Percentiles rank a stretch among this genome's conserved stretches.
These are phyloP conservation scores for Drosophila kanekoi DNA, from an alignment of 2,888 invertebrate species.

Conservation along the genomic window DNA sequence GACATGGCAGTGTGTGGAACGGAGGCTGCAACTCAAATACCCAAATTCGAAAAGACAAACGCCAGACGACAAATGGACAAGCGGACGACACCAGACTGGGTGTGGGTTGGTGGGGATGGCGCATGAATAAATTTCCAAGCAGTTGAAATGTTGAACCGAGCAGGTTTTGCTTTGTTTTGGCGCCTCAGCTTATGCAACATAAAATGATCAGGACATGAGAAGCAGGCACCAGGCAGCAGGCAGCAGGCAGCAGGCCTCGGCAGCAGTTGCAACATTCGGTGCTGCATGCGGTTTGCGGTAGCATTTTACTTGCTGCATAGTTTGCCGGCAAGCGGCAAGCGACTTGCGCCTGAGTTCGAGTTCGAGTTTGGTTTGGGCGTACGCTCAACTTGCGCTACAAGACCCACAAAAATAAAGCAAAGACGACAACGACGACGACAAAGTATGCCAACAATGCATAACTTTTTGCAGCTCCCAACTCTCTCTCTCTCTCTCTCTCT, in stretches of 20 bases:
- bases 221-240: constrained; percentile 22
- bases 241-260: constrained; percentile 5
- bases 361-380: background rate
- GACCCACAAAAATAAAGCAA: constrained; percentile 68
- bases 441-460: constrained; percentile 66
- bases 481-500: no score
- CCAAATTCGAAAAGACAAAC: constrained; percentile 46
- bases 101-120: constrained; percentile 1
- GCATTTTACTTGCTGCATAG: constrained; percentile 74
- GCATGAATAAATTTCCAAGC: constrained; percentile 71
- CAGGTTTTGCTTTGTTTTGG: constrained; percentile 71
- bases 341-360: constrained; percentile 25
- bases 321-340: constrained; percentile 41
- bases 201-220: constrained; percentile 52
- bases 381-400: constrained; percentile 3
- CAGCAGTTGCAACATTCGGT: constrained; percentile 55
- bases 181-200: constrained; percentile 66
- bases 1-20: constrained; percentile 10
- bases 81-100: background rate
- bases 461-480: constrained; percentile 43
- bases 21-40: constrained; percentile 39
- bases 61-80: constrained; percentile 23
- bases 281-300: constrained; percentile 72
- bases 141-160: constrained; percentile 73
- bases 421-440: constrained; percentile 47